Conservation (phyloP, 2,888 invertebrate species). For the Tipula lateralis region DNA sequence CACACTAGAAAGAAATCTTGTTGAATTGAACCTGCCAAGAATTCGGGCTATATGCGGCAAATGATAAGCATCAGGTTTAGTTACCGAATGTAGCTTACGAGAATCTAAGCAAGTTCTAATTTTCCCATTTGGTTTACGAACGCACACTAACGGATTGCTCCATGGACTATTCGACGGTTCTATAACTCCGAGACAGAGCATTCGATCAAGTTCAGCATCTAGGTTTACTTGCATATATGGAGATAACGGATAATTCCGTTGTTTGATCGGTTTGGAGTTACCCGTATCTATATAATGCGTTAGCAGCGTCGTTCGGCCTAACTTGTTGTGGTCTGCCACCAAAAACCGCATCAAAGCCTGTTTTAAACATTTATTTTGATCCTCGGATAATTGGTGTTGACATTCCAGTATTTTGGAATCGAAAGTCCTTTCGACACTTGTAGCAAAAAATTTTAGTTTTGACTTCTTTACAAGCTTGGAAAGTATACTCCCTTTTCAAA, state of each 20-base stretch:
- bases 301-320: no score
- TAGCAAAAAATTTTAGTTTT: background rate
- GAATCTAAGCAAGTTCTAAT: constrained; percentile 39
- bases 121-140: background rate
- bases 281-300: constrained; percentile 34
- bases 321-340: no score
- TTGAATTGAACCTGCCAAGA: background rate
- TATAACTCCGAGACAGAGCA: constrained; percentile 38
- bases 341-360: no score
- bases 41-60: background rate
- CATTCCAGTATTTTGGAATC: no score
- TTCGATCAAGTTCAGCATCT: constrained; percentile 39
- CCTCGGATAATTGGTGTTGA: no score
- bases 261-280: constrained; percentile 34
- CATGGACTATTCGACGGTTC: background rate
- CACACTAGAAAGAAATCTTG: background rate
- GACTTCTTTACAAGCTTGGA: background rate
- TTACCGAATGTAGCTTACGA: constrained; percentile 39
- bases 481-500: background rate
- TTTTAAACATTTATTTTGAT: no score
- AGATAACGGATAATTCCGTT: constrained; percentile 35
- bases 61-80: constrained; percentile 32
- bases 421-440: background rate
- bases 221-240: constrained; percentile 34
- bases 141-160: background rate